Evolutionary conservation across 2,113 vertebrate species (phyloP).

Genomic region (Cyanoramphus novaezelandiae): DNA sequence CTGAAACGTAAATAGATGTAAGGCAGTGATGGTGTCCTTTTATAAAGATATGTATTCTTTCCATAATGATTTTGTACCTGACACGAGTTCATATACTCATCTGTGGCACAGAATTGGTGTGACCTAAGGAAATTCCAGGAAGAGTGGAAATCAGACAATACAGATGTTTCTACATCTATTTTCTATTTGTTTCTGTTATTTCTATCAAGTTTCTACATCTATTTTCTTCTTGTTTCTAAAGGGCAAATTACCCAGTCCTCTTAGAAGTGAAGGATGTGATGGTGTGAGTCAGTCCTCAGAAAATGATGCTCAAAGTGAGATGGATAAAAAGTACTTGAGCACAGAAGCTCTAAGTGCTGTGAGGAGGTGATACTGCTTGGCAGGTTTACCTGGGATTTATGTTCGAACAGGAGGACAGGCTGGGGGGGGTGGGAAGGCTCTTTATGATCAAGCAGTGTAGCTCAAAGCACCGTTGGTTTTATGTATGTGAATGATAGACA

Average conservation of each 20-base stretch:
- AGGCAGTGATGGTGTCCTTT: not conserved
- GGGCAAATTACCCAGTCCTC: not conserved
- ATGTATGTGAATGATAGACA: not conserved
- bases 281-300: not conserved
- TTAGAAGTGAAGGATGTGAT: conserved; percentile 5
- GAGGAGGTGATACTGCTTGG: not conserved
- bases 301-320: not conserved
- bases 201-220: not conserved
- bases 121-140: conserved; percentile 9
- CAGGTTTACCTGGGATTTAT: conserved; percentile 7
- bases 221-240: not conserved
- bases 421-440: conserved; percentile 12
- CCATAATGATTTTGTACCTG: not conserved
- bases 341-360: not conserved
- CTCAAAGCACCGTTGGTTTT: conserved; percentile 23
- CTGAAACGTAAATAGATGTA: not conserved
- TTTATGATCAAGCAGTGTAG: conserved; percentile 26
- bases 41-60: not conserved
- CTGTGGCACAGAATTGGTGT: not conserved
- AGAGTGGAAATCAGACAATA: not conserved
- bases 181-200: not conserved
- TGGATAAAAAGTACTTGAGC: not conserved
- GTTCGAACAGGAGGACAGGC: not conserved
- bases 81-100: not conserved
- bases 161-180: not conserved